These are phyloP conservation scores for Varanus salvator DNA, from an alignment of 2,113 vertebrate genomes.

Conservation along the genomic window DNA sequence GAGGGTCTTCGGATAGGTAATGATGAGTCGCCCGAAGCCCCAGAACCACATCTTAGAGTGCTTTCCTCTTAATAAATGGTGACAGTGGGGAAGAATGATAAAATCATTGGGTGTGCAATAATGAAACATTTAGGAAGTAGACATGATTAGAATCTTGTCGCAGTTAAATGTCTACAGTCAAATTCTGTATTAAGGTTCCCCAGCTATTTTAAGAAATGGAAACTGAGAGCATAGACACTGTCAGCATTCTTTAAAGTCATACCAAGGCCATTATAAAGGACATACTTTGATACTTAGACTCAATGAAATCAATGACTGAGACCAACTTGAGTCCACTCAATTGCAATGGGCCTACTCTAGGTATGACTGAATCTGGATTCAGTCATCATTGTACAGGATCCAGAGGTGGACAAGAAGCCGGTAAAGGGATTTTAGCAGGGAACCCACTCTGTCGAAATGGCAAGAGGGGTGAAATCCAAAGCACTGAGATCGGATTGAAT, in stretches of 20 bases:
- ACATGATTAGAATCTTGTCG: neutral
- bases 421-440: neutral
- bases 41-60: neutral
- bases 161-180: neutral
- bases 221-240: too few species aligned
- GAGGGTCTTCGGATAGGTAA: neutral
- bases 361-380: too few species aligned
- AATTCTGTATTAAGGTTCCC: neutral
- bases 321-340: too few species aligned
- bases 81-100: neutral
- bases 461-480: neutral
- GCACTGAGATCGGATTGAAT: neutral
- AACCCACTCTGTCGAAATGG: neutral
- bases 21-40: neutral
- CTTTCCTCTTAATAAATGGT: neutral
- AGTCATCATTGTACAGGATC: neutral
- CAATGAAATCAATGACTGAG: too few species aligned
- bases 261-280: neutral
- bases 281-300: too few species aligned
- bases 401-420: neutral
- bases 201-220: neutral
- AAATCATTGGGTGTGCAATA: neutral
- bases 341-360: too few species aligned
- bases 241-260: neutral
- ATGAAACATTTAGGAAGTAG: neutral